phyloP scores from a whole-genome alignment of 2,888 invertebrate species.

The Stenoptilia bipunctidactyla region DNA sequence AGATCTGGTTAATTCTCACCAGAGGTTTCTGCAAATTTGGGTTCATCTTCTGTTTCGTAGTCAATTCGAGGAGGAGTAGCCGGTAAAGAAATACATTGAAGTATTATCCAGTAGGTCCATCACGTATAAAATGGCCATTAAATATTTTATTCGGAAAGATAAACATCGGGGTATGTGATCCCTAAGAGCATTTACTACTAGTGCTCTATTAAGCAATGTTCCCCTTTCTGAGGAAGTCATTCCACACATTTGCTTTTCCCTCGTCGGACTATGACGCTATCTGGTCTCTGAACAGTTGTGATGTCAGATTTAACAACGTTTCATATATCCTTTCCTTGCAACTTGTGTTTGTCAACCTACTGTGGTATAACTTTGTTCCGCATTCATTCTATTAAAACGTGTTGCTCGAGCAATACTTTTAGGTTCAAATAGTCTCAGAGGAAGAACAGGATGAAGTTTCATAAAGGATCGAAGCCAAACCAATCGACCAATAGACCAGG shows the following conservation, averaged over 20 bases:
- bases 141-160: constrained; percentile 27
- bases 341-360: constrained; percentile 1
- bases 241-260: constrained; percentile 31
- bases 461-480: constrained; percentile 12
- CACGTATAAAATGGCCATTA: constrained; percentile 21
- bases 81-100: constrained; percentile 12
- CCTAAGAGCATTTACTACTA: constrained; percentile 17
- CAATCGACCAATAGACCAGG: constrained; percentile 11
- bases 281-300: constrained; percentile 35
- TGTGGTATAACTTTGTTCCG: constrained; percentile 3
- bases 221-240: constrained; percentile 29
- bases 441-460: constrained; percentile 11
- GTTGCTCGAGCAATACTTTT: constrained; percentile 11
- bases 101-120: constrained; percentile 18
- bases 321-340: constrained; percentile 25
- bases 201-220: constrained; percentile 17
- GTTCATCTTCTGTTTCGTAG: constrained; percentile 1
- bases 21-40: neutral
- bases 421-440: constrained; percentile 12
- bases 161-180: constrained; percentile 17
- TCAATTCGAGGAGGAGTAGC: neutral
- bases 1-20: neutral
- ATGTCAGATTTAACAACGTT: constrained; percentile 36
- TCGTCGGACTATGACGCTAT: constrained; percentile 27
- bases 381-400: constrained; percentile 13